Base-by-base conservation (phyloP, 2,797 vertebrate species). In the Schizopygopsis malacanthus region DNA sequence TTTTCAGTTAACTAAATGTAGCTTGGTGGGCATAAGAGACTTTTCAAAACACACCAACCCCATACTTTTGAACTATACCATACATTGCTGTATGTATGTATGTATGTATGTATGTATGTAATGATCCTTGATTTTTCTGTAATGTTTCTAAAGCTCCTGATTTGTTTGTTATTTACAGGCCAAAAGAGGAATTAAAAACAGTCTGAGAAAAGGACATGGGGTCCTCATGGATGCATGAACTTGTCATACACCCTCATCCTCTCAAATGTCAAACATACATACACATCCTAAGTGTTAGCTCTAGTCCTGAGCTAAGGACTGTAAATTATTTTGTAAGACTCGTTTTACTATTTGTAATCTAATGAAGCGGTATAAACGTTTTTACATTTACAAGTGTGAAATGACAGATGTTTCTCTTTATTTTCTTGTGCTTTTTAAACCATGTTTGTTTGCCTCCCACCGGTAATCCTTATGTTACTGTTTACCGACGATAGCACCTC, bases 101-200 rank as follows among this genome's bases (percentile, higher is more conserved):
- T n/a, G n/a, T n/a, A n/a, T n/a, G n/a, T n/a, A n/a, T 28, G 25
- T 28, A 28, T 28, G 25, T 28, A 28, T 28, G 25, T 28, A 28
- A 28, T 33, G 33, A 33, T 33, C 33, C 33, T 33, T 33, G 33
- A 22, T n/a, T 71, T 33, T 25, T 25, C 22, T 71, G 52, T 2
- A 10, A 76, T 33, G 8, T 28, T 50, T 33, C 8, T 33, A 5
- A 5, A 11, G 6, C 6, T 52, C 39, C 50, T 50, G n/a, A 18
- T 41, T 70, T 28, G 33, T 33, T 33, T 33, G 33, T n/a, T 67
- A 15, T 22, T 39, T 92, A 82, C 91, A 96, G 95, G 93, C 93
- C 95, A 92, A 96, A 96, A 92, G 95, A 96, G 71, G 95, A 96
- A 39, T 90, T 93, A 87, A 96, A 96, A 91, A 90, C 93, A 1